Evolutionary conservation across 1,140 invertebrate species (phyloP), one percentile per base, ranked within the genome.

Genomic region (Neodiprion lecontei): DNA sequence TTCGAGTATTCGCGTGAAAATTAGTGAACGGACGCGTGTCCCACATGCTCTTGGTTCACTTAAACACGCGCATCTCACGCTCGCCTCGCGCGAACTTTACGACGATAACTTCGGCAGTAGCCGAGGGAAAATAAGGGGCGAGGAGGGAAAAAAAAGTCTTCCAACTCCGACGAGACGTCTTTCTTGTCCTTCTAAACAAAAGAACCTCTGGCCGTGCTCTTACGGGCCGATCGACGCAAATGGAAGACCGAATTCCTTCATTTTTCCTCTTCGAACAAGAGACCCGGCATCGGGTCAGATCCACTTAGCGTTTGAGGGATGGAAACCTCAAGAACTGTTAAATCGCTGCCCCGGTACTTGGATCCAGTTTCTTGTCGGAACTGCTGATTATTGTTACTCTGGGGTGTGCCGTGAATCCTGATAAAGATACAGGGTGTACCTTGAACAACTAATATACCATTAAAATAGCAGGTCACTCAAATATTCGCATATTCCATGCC

Each of bases 1-100:
- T 61, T 61, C 17, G 11, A 17, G 53, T 61, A 61, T 61, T 61
- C 53, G 53, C 53, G 53, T 61, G 53, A 61, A 61, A 61, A 61
- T 61, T 61, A 61, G 53, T 61, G 4, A 61, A 17, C 53, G 53
- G 53, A 61, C 53, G 53, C 53, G 53, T 61, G 53, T 61, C 53
- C n/a, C 53, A 14, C n/a, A 17, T 61, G 11, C n/a, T 61, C n/a
- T 61, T 61, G 11, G 53, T 61, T 14, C 11, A 40, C 28, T 40
- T 40, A 40, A 40, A 40, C 28, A 40, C 28, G 28, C 5, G 28
- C 28, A 40, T 5, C 28, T 40, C 28, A 40, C 28, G 53, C 53
- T 17, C 53, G 9, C 11, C 11, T 14, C 53, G 11, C 53, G 53
- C 4, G n/a, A 17, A 17, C 11, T 61, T 17, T 5, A 61, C 11